Conservation (phyloP, 2,797 vertebrate genomes). For the Prunella strophiata region DNA sequence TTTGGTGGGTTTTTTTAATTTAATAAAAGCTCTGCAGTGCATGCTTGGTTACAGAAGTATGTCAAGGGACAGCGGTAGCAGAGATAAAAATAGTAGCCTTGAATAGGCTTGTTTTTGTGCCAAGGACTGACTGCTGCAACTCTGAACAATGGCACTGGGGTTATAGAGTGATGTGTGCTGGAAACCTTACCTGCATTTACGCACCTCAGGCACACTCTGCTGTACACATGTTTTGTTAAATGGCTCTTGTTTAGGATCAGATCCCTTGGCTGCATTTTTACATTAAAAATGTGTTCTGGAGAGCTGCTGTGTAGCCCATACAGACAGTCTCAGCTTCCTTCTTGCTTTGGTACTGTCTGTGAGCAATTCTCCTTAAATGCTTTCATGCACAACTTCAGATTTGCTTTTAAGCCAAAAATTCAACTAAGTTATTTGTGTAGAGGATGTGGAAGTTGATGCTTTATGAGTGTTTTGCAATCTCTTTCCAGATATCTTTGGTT, state of each 20-base stretch:
- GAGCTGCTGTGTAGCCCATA: not conserved
- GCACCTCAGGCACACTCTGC: not conserved
- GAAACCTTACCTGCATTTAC: not conserved
- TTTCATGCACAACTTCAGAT: not conserved
- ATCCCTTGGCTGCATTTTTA: not conserved
- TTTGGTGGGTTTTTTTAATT: not conserved
- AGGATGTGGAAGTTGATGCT: not conserved
- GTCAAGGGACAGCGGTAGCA: not conserved
- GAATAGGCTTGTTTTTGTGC: not conserved
- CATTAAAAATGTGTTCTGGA: not conserved
- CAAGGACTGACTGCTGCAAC: not conserved
- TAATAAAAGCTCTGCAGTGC: not conserved
- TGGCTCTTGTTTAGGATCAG: not conserved
- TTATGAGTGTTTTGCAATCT: not conserved
- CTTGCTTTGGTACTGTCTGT: not conserved
- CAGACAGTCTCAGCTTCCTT: not conserved
- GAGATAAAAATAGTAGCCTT: not conserved
- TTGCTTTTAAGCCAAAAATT: not conserved
- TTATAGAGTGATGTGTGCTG: not conserved
- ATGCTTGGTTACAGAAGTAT: not conserved
- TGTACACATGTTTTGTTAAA: not conserved
- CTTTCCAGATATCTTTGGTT: slow-evolving; percentile 92
- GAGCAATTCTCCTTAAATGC: not conserved
- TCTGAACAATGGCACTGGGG: not conserved
- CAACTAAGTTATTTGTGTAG: not conserved